Evolutionary conservation across 2,797 vertebrate genomes (phyloP).

Genomic region (Numenius phaeopus): DNA sequence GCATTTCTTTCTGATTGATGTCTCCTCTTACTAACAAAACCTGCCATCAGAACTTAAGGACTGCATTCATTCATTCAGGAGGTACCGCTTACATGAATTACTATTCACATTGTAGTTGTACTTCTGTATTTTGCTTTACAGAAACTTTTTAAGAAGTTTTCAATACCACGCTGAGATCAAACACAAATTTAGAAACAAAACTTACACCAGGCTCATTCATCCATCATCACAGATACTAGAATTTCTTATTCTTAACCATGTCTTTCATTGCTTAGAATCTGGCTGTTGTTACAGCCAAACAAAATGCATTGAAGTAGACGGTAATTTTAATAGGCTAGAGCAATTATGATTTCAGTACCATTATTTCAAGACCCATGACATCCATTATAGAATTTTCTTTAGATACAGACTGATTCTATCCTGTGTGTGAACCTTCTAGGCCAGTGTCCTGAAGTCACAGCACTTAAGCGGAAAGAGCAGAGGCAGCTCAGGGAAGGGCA

Average conservation of each 20-base stretch:
- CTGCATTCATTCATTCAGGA: not conserved
- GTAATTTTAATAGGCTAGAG: not conserved
- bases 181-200: not conserved
- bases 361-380: not conserved
- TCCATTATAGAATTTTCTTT: not conserved
- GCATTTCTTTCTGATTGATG: not conserved
- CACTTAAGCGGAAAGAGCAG: not conserved
- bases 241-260: not conserved
- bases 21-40: not conserved
- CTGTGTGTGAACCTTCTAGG: not conserved
- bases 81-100: not conserved
- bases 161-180: not conserved
- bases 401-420: not conserved
- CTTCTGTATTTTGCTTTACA: not conserved
- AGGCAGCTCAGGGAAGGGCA: fast-evolving
- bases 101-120: not conserved
- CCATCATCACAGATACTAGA: not conserved
- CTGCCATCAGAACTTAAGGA: not conserved
- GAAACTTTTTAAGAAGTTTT: not conserved
- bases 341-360: not conserved
- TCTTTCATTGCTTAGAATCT: not conserved
- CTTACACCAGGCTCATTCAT: not conserved
- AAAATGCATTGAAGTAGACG: not conserved
- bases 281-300: not conserved
- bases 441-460: not conserved